Conservation (phyloP, 2,797 vertebrate species). For the Gymnoscopelus microlampas region DNA sequence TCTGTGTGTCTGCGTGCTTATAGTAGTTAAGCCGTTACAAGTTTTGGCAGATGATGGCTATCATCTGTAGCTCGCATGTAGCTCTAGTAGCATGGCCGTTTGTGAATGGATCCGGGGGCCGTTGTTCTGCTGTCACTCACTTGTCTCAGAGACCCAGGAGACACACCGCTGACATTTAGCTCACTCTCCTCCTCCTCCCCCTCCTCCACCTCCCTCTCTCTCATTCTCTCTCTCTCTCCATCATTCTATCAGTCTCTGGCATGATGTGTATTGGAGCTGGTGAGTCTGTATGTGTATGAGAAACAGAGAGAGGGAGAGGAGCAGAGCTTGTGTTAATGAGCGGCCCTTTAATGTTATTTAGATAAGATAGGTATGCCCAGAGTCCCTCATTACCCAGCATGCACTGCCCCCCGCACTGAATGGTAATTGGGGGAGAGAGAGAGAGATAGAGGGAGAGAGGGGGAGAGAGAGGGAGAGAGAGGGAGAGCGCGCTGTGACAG, state of each 20-base stretch:
- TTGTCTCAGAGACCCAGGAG: constrained; percentile 77
- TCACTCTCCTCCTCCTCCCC: constrained; percentile 45
- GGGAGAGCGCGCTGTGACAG: constrained; percentile 26
- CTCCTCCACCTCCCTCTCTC: constrained; percentile 18
- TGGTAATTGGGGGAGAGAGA: constrained; percentile 70
- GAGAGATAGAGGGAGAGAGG: not conserved
- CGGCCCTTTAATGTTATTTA: constrained; percentile 85
- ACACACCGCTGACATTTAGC: constrained; percentile 78
- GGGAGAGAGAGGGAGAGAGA: not conserved
- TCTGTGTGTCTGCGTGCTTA: constrained; percentile 3
- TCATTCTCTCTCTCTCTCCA: constrained; percentile 49
- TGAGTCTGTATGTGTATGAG: constrained; percentile 29
- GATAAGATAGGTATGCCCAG: constrained; percentile 84
- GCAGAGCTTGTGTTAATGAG: constrained; percentile 76
- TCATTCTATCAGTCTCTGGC: constrained; percentile 53
- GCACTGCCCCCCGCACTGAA: constrained; percentile 72
- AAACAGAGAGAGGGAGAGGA: constrained; percentile 37
- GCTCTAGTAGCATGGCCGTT: constrained; percentile 66
- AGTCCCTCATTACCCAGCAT: constrained; percentile 88
- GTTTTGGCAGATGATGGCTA: constrained; percentile 34
- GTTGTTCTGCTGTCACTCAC: constrained; percentile 82
- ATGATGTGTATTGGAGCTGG: constrained; percentile 46
- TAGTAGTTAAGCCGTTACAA: constrained; percentile 38
- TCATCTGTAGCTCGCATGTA: constrained; percentile 37
- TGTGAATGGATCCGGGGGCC: constrained; percentile 76